Percentiles rank a stretch among this genome's conserved stretches.
Evolutionary conservation across 2,797 vertebrate species (phyloP).

Genomic region (Microcaecilia unicolor): DNA sequence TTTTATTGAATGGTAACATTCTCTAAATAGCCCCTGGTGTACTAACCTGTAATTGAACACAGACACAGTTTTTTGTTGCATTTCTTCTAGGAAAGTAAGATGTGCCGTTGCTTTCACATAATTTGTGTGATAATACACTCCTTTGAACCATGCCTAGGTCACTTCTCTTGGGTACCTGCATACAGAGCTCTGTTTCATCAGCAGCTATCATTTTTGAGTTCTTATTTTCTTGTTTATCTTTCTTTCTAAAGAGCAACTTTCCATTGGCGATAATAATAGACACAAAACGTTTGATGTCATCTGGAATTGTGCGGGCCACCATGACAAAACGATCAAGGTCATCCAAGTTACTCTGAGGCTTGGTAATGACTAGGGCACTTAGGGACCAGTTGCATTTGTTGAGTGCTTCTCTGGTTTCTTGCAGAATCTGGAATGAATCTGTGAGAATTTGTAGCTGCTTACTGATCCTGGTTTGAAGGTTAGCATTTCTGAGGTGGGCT

Average conservation of each 20-base stretch:
- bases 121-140: not conserved
- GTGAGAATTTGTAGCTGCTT: constrained; percentile 73
- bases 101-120: not conserved
- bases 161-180: constrained; percentile 4
- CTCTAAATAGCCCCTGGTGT: too few relatives aligned
- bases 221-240: not conserved
- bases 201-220: constrained; percentile 1
- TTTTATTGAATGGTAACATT: too few relatives aligned
- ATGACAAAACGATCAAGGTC: constrained; percentile 85
- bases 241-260: constrained; percentile 76
- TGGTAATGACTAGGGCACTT: constrained; percentile 58
- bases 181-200: constrained; percentile 9
- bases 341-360: constrained; percentile 56
- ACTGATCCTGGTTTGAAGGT: constrained; percentile 71
- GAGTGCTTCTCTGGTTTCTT: constrained; percentile 59
- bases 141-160: constrained; percentile 18
- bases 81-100: not conserved
- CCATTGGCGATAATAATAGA: constrained; percentile 87
- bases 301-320: constrained; percentile 80
- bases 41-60: constrained; percentile 69
- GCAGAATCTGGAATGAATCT: constrained; percentile 72
- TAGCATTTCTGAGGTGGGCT: constrained; percentile 54
- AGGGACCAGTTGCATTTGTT: constrained; percentile 66
- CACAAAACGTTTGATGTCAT: constrained; percentile 80
- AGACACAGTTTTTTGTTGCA: constrained; percentile 54